Evolutionary conservation across 2,797 vertebrate species (phyloP).

Genomic region (Enteromius unitaeniatus): DNA sequence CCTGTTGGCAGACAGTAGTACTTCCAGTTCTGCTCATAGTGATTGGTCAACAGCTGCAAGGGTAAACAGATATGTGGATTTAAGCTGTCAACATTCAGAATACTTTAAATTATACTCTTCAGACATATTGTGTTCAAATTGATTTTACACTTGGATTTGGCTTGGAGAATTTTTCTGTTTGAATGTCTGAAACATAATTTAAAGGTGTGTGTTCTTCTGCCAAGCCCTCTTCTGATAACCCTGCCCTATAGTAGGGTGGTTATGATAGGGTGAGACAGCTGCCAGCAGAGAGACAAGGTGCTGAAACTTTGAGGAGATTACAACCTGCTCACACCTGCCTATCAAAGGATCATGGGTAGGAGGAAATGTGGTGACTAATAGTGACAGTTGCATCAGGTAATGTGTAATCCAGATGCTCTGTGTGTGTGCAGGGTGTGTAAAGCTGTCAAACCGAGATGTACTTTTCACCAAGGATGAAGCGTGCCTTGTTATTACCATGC

Average conservation of each 20-base stretch:
- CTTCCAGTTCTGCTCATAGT: conserved; percentile 98
- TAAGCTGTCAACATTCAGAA: conserved; percentile 2
- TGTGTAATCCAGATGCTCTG: conserved; percentile 26
- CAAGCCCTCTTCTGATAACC: conserved; percentile 5
- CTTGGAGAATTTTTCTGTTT: not conserved
- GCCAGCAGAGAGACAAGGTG: conserved; percentile 26
- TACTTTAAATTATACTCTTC: not conserved
- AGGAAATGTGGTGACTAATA: conserved; percentile 19
- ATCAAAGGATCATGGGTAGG: conserved; percentile 6
- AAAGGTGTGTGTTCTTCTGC: not conserved
- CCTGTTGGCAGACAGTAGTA: conserved; percentile 97
- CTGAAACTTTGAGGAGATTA: not conserved
- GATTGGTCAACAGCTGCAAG: conserved; percentile 90
- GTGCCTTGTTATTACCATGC: not conserved
- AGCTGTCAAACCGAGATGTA: not conserved
- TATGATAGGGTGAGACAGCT: not conserved
- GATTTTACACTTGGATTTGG: not conserved
- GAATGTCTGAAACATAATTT: conserved; percentile 18
- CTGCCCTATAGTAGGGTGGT: not conserved
- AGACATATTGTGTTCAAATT: not conserved
- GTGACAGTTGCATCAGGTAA: conserved; percentile 26
- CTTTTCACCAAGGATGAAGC: not conserved
- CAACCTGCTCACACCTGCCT: conserved; percentile 18
- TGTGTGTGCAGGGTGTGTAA: not conserved
- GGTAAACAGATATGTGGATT: conserved; percentile 23